A percentile compares a stretch with the other conserved stretches of the same genome.
Evolutionary conservation across 2,797 vertebrate species (phyloP).

Genomic region (Gambelia wislizenii): DNA sequence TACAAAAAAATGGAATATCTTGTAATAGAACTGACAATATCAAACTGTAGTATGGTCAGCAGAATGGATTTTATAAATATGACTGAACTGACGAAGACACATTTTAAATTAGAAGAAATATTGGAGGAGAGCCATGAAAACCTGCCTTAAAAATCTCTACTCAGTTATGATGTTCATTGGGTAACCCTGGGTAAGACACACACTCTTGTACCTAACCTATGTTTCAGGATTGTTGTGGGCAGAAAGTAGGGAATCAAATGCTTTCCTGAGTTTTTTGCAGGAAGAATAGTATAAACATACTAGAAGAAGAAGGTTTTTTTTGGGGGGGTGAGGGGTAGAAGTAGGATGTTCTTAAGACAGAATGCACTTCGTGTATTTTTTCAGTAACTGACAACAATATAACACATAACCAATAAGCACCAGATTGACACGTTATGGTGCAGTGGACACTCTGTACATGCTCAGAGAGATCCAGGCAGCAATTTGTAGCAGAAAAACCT

Average conservation of each 20-base stretch:
- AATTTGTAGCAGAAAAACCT: no score
- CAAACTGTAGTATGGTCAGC: constrained; percentile 21
- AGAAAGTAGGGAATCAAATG: no score
- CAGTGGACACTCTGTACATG: no score
- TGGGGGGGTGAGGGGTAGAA: neutral
- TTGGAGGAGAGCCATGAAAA: neutral
- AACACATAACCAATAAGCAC: neutral
- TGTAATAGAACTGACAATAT: constrained; percentile 21
- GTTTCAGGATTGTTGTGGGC: neutral
- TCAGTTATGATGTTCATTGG: neutral
- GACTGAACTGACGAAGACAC: neutral
- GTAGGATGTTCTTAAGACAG: neutral
- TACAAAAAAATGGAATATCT: constrained; percentile 21
- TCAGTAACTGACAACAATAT: neutral
- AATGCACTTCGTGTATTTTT: neutral
- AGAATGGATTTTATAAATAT: constrained; percentile 38
- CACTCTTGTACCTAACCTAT: neutral
- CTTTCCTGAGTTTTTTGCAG: neutral
- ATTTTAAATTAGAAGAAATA: constrained; percentile 2
- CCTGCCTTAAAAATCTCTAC: neutral
- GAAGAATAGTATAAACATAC: neutral
- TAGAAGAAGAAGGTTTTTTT: no score
- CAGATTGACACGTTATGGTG: no score
- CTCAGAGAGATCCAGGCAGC: no score
- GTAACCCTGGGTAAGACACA: neutral